Conservation (phyloP, 2,888 invertebrate genomes). For the Amphipoea oculea region DNA sequence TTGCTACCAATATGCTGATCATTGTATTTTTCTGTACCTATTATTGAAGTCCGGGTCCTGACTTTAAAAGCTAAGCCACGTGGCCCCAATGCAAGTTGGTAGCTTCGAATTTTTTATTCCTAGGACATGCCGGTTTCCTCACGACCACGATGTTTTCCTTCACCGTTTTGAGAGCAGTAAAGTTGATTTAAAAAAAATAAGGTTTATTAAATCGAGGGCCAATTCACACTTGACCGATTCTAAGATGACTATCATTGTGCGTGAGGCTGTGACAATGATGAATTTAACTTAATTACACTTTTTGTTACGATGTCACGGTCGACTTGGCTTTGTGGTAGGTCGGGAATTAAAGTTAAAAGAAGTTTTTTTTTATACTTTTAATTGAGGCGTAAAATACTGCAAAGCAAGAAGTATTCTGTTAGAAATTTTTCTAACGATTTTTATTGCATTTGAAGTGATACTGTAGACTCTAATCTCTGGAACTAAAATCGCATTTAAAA, state of each 20-base stretch:
- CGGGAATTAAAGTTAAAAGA: slow-evolving; percentile 30
- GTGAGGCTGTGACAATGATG: slow-evolving; percentile 72
- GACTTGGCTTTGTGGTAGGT: slow-evolving; percentile 63
- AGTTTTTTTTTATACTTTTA: slow-evolving; percentile 35
- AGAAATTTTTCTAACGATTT: background rate
- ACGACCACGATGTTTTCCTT: background rate
- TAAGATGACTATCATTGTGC: slow-evolving; percentile 55
- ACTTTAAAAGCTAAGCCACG: background rate
- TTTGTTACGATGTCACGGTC: slow-evolving; percentile 57
- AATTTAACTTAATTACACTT: slow-evolving; percentile 75
- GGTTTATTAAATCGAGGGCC: background rate
- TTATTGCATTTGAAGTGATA: background rate
- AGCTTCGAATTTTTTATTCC: background rate
- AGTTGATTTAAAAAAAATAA: background rate
- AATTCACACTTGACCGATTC: slow-evolving; percentile 47
- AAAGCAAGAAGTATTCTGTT: background rate
- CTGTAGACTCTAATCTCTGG: background rate
- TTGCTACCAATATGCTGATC: background rate
- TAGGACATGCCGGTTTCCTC: background rate
- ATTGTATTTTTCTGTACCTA: background rate
- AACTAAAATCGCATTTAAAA: too few relatives aligned
- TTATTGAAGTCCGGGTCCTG: background rate
- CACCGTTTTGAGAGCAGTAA: background rate
- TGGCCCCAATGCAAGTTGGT: background rate
- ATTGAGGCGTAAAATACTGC: slow-evolving; percentile 39